phyloP scores from a whole-genome alignment of 2,113 vertebrate species.

The Nesoenas mayeri region DNA sequence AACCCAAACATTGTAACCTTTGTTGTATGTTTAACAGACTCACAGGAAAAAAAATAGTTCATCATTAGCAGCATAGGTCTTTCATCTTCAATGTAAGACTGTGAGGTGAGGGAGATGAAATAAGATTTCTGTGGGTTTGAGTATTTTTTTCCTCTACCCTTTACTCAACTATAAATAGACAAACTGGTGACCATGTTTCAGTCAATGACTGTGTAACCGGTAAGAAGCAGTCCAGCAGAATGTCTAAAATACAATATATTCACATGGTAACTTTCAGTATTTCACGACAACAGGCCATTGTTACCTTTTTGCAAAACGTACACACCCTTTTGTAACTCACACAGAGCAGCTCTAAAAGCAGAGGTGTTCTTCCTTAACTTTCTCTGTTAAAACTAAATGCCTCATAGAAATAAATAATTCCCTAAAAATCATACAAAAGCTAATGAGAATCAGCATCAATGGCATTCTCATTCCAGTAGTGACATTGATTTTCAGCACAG shows the following conservation, averaged over 20 bases:
- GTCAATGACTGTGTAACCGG: background rate
- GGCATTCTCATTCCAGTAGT: background rate
- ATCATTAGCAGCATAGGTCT: background rate
- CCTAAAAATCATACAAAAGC: background rate
- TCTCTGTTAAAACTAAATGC: background rate
- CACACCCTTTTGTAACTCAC: background rate
- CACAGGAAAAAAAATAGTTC: background rate
- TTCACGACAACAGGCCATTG: background rate
- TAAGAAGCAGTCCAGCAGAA: background rate
- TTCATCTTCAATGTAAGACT: background rate
- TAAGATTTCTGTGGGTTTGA: background rate
- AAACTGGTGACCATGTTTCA: background rate
- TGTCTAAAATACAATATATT: background rate
- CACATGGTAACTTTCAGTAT: background rate
- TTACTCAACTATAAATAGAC: background rate
- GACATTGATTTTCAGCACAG: background rate
- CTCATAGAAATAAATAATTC: background rate
- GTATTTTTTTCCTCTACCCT: background rate
- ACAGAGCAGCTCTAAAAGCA: background rate
- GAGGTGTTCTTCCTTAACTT: background rate
- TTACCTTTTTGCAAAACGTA: background rate
- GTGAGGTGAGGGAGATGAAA: fast-evolving
- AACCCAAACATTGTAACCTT: background rate
- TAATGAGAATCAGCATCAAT: background rate
- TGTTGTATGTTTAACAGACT: background rate